A percentile compares a stretch with the other conserved stretches of the same genome.
Conservation (phyloP, 2,797 vertebrate species). For the Anabacerthia variegaticeps region DNA sequence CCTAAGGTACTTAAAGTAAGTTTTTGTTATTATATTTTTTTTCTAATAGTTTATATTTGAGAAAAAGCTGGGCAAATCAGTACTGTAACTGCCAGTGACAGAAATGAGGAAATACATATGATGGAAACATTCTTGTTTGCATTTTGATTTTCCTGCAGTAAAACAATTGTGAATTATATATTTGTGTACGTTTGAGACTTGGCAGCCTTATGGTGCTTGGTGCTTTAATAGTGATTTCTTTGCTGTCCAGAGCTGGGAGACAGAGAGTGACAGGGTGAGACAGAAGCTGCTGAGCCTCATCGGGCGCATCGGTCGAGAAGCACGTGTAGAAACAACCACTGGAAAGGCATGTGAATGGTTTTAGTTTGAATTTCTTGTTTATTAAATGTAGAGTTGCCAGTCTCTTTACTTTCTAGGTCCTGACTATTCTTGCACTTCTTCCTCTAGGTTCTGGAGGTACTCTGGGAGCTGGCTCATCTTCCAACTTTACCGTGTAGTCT, state of each 20-base stretch:
- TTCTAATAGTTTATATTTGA: background rate
- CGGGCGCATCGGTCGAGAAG: slow-evolving; percentile 94
- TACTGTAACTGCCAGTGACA: background rate
- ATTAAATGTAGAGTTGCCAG: background rate
- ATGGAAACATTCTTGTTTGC: background rate
- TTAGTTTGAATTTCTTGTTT: background rate
- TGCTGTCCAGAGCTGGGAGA: slow-evolving; percentile 91
- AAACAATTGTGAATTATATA: background rate
- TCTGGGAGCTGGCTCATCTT: slow-evolving; percentile 98
- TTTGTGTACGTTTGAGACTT: background rate
- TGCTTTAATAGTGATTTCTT: background rate
- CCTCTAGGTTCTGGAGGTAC: slow-evolving; percentile 91
- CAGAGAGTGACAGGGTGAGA: slow-evolving; percentile 92
- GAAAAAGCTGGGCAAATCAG: background rate
- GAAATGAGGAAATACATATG: background rate
- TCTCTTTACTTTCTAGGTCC: background rate
- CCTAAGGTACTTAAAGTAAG: background rate
- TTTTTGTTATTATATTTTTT: background rate
- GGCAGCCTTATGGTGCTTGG: background rate
- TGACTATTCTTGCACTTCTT: background rate
- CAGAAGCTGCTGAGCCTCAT: slow-evolving; percentile 97
- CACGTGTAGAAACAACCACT: slow-evolving; percentile 93
- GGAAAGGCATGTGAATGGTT: slow-evolving; percentile 84
- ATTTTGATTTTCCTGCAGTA: background rate
- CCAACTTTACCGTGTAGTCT: slow-evolving; percentile 90